Percentiles rank a stretch among this genome's conserved stretches.
Conservation (phyloP, 2,113 vertebrate species). For the Macquaria ambigua region DNA sequence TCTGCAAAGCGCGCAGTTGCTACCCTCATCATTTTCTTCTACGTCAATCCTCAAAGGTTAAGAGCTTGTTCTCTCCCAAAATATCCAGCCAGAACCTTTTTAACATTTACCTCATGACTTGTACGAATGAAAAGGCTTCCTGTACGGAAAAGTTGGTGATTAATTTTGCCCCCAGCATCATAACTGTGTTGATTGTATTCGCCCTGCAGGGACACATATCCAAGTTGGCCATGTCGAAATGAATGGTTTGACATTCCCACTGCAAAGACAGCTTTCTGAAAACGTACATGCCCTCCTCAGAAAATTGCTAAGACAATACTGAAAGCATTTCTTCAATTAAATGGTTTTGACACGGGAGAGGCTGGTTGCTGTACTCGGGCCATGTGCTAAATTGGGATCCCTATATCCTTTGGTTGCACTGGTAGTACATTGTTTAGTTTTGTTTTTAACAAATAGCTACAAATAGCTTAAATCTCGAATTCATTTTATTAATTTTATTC, state of each 20-base stretch:
- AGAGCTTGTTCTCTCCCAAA: constrained; percentile 60
- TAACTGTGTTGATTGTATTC: constrained; percentile 64
- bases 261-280: constrained; percentile 12
- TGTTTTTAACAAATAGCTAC: neutral
- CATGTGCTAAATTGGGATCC: neutral
- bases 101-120: constrained; percentile 67
- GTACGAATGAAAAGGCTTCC: constrained; percentile 57
- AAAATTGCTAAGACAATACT: constrained; percentile 13
- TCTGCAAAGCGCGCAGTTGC: constrained; percentile 28
- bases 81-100: constrained; percentile 55
- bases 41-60: constrained; percentile 67
- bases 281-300: constrained; percentile 10
- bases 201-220: constrained; percentile 23
- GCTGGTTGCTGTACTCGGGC: neutral
- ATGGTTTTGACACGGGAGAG: constrained; percentile 12
- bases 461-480: neutral
- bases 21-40: constrained; percentile 49
- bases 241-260: constrained; percentile 24
- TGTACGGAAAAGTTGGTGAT: constrained; percentile 63
- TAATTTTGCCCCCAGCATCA: constrained; percentile 60
- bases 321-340: constrained; percentile 10
- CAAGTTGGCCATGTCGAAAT: constrained; percentile 15
- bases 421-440: neutral
- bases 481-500: neutral
- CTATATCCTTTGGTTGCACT: neutral